Base-by-base conservation (phyloP, 2,888 invertebrate species). In the Helobdella robusta region DNA sequence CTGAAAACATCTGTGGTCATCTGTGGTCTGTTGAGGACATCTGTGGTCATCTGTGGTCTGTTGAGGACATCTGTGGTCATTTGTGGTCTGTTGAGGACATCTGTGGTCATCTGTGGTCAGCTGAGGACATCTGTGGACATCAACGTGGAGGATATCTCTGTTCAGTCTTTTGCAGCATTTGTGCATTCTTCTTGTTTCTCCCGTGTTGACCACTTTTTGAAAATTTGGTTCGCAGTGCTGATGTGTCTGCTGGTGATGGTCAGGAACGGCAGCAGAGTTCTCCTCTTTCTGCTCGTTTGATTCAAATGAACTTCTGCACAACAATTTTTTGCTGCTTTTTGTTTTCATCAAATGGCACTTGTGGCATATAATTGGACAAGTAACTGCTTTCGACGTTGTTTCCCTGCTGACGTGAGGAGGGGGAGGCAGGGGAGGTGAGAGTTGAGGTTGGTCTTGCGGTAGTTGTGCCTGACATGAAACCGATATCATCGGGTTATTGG, bases 1-100 rank as follows among this genome's bases (percentile, higher is more conserved):
- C 8, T 50, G 52, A 8, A 25, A 6, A 20, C 52, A 50, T 50
- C 8, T 50, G 52, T 50, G 52, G 52, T 50, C 20, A 50, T 50
- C 11, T 11, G 52, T 15, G 23, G 52, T 20, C 52, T 8, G 15
- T 6, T 50, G 52, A 11, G 15, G 40, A 11, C 40, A 15, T 11
- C 40, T 40, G 40, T 40, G 15, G 40, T 11, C 15, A 15, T 15
- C 11, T 40, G 40, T 40, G 40, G 40, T 40, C 40, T 11, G 40
- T 15, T 40, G 40, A 11, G 40, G 40, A 11, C 15, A 11, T 11
- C 11, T 40, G 40, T 40, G 40, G 40, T 40, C 40, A 40, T 11
- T 40, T 11, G 40, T 40, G 40, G 40, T 40, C 40, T 40, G 40
- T 11, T 40, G 40, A 40, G 15, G 40, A 20, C 23, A 25, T 8